phyloP scores from a whole-genome alignment of 2,888 invertebrate genomes.

The Megaustenia siamemsis region DNA sequence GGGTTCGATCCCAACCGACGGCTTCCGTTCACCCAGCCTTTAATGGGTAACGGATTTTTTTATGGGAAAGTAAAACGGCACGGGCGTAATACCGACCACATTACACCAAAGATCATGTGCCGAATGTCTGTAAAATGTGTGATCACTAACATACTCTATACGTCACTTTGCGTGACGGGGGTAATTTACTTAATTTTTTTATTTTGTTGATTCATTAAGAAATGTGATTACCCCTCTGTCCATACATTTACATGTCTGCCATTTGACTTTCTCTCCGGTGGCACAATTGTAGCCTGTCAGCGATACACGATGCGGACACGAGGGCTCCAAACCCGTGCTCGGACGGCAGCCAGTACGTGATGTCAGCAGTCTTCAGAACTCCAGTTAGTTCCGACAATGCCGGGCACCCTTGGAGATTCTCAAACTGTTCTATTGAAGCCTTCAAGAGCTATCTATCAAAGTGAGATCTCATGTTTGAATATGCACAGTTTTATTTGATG shows the following conservation, averaged over 20 bases:
- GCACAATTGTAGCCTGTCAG: constrained; percentile 48
- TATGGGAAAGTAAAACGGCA: too few relatives aligned
- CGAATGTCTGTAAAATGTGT: too few relatives aligned
- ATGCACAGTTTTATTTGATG: too few relatives aligned
- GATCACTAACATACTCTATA: too few relatives aligned
- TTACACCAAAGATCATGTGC: too few relatives aligned
- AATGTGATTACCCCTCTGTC: not conserved
- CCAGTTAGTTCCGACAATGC: constrained; percentile 33
- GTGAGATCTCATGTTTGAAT: constrained; percentile 33
- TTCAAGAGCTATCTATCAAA: constrained; percentile 49
- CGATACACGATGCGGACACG: constrained; percentile 48
- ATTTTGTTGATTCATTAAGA: too few relatives aligned
- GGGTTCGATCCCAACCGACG: too few relatives aligned
- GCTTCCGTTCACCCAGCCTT: too few relatives aligned
- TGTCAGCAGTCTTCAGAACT: constrained; percentile 53
- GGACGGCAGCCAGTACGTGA: constrained; percentile 53
- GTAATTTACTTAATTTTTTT: too few relatives aligned
- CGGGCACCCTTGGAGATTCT: constrained; percentile 57
- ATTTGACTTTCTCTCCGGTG: not conserved
- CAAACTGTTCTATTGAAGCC: constrained; percentile 52
- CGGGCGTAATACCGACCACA: too few relatives aligned
- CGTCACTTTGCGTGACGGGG: too few relatives aligned
- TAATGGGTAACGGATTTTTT: too few relatives aligned
- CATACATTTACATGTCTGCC: not conserved
- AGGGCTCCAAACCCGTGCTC: constrained; percentile 15